Evolutionary conservation across 1,140 invertebrate species (phyloP).

Genomic region (Papilio xuthus): DNA sequence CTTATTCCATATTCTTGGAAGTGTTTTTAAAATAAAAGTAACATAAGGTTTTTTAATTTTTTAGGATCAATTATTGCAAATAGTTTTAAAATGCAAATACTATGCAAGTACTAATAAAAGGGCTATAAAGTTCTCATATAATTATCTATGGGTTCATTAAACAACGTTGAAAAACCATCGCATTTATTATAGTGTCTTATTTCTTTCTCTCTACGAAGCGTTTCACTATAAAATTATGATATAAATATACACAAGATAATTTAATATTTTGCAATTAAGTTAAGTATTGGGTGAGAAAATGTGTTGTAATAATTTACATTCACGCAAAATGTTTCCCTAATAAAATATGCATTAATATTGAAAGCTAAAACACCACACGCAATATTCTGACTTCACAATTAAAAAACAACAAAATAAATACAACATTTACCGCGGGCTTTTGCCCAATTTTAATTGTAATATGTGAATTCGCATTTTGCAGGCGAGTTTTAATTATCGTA

Average conservation of each 20-base stretch:
- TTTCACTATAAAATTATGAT: background rate
- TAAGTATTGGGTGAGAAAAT: background rate
- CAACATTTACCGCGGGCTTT: slow-evolving; percentile 67
- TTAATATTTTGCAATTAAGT: background rate
- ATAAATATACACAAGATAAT: background rate
- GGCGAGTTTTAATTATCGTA: slow-evolving; percentile 82
- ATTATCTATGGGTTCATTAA: background rate
- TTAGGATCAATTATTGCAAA: background rate
- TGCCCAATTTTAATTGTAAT: slow-evolving; percentile 77
- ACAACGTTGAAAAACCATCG: background rate
- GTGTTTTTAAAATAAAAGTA: no score
- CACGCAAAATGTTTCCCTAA: slow-evolving; percentile 36
- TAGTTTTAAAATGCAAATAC: background rate
- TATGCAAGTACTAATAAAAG: background rate
- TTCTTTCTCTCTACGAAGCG: background rate
- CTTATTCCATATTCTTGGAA: background rate
- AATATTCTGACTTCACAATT: background rate
- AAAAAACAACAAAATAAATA: slow-evolving; percentile 55
- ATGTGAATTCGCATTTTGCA: slow-evolving; percentile 79
- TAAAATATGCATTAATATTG: slow-evolving; percentile 7
- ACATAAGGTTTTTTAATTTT: no score
- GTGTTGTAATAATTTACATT: background rate
- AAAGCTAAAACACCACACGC: slow-evolving; percentile 14
- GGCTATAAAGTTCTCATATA: background rate
- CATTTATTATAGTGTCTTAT: background rate